A percentile compares a stretch with the other conserved stretches of the same genome.
These are phyloP conservation scores for Diloba caeruleocephala DNA, from an alignment of 2,888 invertebrate species.

Conservation along the genomic window DNA sequence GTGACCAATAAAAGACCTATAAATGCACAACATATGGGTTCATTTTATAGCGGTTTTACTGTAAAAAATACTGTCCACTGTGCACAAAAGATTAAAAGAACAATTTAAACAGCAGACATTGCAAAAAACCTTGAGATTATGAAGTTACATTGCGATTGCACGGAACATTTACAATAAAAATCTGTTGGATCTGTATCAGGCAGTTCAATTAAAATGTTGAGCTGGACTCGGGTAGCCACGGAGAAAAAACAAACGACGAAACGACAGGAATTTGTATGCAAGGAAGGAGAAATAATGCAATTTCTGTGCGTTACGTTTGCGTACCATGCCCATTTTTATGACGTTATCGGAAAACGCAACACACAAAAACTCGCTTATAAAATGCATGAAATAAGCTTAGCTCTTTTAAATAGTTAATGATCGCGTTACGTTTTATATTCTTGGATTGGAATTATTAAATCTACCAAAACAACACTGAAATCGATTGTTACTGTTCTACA, in stretches of 20 bases:
- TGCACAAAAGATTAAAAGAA: constrained; percentile 37
- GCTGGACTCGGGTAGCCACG: constrained; percentile 14
- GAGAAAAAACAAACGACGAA: constrained; percentile 23
- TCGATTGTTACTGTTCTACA: constrained; percentile 1
- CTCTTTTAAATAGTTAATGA: constrained; percentile 1
- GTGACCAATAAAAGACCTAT: constrained; percentile 45
- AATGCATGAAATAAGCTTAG: constrained; percentile 8
- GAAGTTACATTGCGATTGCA: constrained; percentile 14
- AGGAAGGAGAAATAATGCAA: too few relatives aligned
- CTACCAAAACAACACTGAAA: neutral
- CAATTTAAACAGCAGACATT: constrained; percentile 34
- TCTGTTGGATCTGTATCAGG: constrained; percentile 36
- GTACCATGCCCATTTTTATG: constrained; percentile 8
- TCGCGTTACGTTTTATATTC: neutral
- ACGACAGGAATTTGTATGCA: constrained; percentile 25
- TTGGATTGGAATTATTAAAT: neutral
- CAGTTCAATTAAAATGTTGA: constrained; percentile 44
- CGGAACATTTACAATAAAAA: constrained; percentile 27
- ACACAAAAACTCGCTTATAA: constrained; percentile 8
- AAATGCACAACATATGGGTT: constrained; percentile 37
- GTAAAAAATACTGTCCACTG: constrained; percentile 28
- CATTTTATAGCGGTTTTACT: constrained; percentile 16
- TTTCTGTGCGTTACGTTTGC: too few relatives aligned
- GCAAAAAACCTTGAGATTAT: constrained; percentile 32
- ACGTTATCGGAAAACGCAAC: neutral